Evolutionary conservation across 2,888 invertebrate genomes (phyloP).

Genomic region (Apamea sordens): DNA sequence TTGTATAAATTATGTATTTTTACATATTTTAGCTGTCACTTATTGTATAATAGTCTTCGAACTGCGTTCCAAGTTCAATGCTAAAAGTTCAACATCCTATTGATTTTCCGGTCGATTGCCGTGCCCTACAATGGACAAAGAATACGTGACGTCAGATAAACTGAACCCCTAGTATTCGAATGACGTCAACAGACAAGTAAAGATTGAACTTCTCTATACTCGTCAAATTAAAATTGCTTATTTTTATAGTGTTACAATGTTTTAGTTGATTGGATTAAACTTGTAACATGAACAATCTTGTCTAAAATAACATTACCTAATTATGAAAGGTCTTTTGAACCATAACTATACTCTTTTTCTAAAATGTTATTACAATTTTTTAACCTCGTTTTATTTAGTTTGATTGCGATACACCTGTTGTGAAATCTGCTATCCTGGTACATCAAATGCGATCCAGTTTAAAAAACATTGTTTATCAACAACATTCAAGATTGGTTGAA

Average conservation of each 20-base stretch:
- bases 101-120: conserved; percentile 3
- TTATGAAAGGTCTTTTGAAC: background rate
- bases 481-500: no score
- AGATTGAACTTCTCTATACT: background rate
- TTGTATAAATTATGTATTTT: no score
- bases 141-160: conserved; percentile 7
- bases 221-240: background rate
- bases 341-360: background rate
- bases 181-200: background rate
- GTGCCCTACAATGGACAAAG: background rate
- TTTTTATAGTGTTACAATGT: background rate
- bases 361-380: background rate
- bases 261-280: background rate
- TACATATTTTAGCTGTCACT: background rate
- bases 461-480: background rate
- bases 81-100: conserved; percentile 11
- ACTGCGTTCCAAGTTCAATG: conserved; percentile 5
- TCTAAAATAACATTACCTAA: background rate
- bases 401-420: background rate
- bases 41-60: no score
- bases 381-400: background rate
- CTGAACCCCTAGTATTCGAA: background rate
- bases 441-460: background rate
- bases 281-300: background rate
- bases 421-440: background rate